A percentile compares a stretch with the other conserved stretches of the same genome.
Conservation (phyloP, 2,113 vertebrate species). For the Smithornis capensis region DNA sequence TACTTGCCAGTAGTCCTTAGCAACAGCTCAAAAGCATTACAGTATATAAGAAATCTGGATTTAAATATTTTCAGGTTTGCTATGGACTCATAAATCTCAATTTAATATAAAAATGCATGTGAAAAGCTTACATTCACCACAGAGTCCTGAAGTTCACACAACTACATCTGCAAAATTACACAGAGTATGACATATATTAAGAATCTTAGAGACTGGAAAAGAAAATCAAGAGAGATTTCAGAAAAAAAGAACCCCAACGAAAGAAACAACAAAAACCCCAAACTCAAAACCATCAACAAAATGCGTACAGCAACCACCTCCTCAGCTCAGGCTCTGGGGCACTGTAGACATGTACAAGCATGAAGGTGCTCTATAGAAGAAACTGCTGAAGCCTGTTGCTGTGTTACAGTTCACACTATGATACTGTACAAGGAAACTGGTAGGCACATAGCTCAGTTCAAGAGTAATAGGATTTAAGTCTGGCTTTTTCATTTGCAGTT, state of each 20-base stretch:
- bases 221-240: background rate
- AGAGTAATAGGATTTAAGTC: background rate
- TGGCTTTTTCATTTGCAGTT: background rate
- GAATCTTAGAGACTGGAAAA: background rate
- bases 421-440: background rate
- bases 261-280: background rate
- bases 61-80: background rate
- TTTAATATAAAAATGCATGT: background rate
- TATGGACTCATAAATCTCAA: background rate
- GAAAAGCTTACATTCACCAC: background rate
- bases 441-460: background rate
- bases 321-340: background rate
- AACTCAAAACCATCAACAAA: background rate
- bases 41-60: background rate
- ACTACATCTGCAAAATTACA: background rate
- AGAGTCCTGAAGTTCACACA: background rate
- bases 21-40: background rate
- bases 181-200: background rate
- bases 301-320: background rate
- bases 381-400: background rate
- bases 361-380: background rate
- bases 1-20: background rate
- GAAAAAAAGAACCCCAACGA: background rate
- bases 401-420: background rate
- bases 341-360: background rate